phyloP scores from a whole-genome alignment of 2,888 invertebrate genomes.

The Shargacucullia verbasci region DNA sequence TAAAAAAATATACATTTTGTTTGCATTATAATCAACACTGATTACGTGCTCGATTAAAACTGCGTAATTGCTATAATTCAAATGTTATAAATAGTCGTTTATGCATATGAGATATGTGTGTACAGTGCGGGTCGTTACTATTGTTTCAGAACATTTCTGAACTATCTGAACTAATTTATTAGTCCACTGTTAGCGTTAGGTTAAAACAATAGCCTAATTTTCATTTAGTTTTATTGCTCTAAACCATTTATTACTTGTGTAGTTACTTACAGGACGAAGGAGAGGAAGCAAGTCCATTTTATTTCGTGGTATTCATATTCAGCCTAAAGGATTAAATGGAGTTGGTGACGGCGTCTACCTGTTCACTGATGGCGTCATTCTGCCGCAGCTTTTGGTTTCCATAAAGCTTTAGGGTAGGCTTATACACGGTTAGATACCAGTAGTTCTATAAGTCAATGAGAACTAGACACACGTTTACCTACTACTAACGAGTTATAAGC shows the following conservation, averaged over 20 bases:
- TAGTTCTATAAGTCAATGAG: no score
- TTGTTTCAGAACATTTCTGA: constrained; percentile 24
- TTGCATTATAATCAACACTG: constrained; percentile 15
- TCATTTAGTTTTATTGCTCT: constrained; percentile 22
- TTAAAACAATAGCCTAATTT: constrained; percentile 31
- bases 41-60: constrained; percentile 32
- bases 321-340: no score
- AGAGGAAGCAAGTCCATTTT: not conserved
- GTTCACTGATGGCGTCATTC: no score
- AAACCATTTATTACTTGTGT: constrained; percentile 7
- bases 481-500: no score
- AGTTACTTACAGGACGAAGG: not conserved
- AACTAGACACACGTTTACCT: no score
- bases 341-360: no score
- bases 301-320: constrained; percentile 2
- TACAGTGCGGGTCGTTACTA: constrained; percentile 6
- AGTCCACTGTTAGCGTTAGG: constrained; percentile 16
- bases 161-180: constrained; percentile 33
- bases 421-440: no score
- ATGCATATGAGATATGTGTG: constrained; percentile 10
- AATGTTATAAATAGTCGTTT: constrained; percentile 22
- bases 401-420: no score
- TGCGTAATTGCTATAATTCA: constrained; percentile 30
- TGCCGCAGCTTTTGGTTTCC: no score
- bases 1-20: constrained; percentile 18